phyloP scores from a whole-genome alignment of 2,113 vertebrate species.

The Lutjanus erythropterus region DNA sequence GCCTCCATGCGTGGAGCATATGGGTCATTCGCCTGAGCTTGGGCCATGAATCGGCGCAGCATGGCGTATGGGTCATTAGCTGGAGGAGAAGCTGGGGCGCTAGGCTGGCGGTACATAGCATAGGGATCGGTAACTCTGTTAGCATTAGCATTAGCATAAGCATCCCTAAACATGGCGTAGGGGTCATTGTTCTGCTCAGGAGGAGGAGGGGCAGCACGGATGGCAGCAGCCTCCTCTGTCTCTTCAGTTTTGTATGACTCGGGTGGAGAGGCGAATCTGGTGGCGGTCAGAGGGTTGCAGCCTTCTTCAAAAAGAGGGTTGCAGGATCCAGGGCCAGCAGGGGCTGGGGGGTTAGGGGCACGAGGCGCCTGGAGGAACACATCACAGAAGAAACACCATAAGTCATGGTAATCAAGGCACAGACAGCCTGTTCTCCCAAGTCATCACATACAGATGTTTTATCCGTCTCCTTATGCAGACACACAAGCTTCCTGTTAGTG shows the following conservation, averaged over 20 bases:
- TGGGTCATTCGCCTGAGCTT: slow-evolving; percentile 60
- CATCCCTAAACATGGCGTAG: slow-evolving; percentile 78
- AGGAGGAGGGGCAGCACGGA: slow-evolving; percentile 64
- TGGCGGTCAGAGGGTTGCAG: slow-evolving; percentile 85
- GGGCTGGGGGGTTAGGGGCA: slow-evolving; percentile 47
- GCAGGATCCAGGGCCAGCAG: slow-evolving; percentile 79
- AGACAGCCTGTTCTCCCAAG: no score
- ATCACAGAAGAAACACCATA: slow-evolving; percentile 9
- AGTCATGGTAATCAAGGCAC: background rate
- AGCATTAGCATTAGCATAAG: slow-evolving; percentile 64
- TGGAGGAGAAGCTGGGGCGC: slow-evolving; percentile 51
- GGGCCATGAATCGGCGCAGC: slow-evolving; percentile 68
- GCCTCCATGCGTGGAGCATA: slow-evolving; percentile 57
- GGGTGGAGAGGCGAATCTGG: slow-evolving; percentile 61
- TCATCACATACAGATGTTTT: no score
- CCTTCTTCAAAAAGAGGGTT: slow-evolving; percentile 84
- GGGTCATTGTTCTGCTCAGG: slow-evolving; percentile 74
- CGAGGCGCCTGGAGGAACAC: slow-evolving; percentile 59
- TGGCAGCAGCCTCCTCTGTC: slow-evolving; percentile 66
- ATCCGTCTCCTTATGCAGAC: no score
- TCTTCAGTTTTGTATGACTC: slow-evolving; percentile 69
- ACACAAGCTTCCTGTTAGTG: no score
- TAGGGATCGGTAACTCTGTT: slow-evolving; percentile 76
- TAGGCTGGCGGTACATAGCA: slow-evolving; percentile 66
- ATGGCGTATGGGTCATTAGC: slow-evolving; percentile 66